A percentile compares a stretch with the other conserved stretches of the same genome.
Conservation (phyloP, 2,797 vertebrate species). For the Meda fulgida region DNA sequence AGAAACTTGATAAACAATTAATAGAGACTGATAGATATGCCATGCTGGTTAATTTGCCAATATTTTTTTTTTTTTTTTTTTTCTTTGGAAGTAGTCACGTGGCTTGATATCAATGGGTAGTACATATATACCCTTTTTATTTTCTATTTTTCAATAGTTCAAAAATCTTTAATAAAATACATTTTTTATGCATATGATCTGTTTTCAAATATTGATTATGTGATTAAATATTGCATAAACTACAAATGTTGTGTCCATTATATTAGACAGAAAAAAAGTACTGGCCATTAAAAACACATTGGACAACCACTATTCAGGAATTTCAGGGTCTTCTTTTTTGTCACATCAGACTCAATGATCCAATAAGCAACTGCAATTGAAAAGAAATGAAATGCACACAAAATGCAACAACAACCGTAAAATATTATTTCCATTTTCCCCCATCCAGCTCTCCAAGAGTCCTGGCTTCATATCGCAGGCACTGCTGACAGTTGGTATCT, state of each 20-base stretch:
- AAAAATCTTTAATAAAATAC: not conserved
- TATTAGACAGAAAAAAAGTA: not conserved
- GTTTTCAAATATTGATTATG: not conserved
- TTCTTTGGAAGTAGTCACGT: not conserved
- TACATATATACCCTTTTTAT: not conserved
- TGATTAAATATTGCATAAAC: not conserved
- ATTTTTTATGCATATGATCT: not conserved
- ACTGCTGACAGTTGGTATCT: slow-evolving; percentile 88
- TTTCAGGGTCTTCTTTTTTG: not conserved
- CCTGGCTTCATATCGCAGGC: slow-evolving; percentile 80
- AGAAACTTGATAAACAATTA: slow-evolving; percentile 57
- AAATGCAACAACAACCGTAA: slow-evolving; percentile 47
- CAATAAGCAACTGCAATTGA: slow-evolving; percentile 43
- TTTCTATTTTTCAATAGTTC: not conserved
- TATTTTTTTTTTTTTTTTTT: not conserved
- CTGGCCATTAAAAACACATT: not conserved
- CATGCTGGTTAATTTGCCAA: not conserved
- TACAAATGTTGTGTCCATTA: not conserved
- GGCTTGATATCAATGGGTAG: not conserved
- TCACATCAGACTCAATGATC: slow-evolving; percentile 47
- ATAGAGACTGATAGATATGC: slow-evolving; percentile 30
- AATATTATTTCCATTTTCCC: slow-evolving; percentile 55
- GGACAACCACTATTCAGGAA: not conserved
- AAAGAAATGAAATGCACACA: slow-evolving; percentile 33
- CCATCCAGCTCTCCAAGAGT: slow-evolving; percentile 42